Evolutionary conservation across 2,113 vertebrate species (phyloP), one percentile per base, ranked within the genome.

Genomic region (Indri indri): DNA sequence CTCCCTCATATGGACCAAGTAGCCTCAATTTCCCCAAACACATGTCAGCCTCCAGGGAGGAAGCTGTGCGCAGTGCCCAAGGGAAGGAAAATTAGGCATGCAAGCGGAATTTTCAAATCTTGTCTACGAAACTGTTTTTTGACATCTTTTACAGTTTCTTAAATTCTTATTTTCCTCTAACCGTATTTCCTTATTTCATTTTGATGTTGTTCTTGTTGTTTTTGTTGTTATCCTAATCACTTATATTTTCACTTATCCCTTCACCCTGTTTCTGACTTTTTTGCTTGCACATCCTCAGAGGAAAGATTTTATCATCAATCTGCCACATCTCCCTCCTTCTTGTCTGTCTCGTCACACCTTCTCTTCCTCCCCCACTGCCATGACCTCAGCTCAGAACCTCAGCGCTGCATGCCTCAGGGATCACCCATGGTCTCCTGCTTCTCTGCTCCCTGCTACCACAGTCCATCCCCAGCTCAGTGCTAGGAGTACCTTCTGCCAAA

Each of bases 11-110:
- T 47, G 14, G 23, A 47, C 77, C 34, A 54, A 61, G 50, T 50
- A n/a, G 30, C 12, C 4, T 8, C 32, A 52, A 45, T 16, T 71
- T 77, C 54, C 20, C 13, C 70, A 30, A 42, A 45, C 20, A 2
- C 2, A 4, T 34, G 16, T 82, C 37, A 73, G 70, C 54, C 70
- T 80, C 71, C 59, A 63, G 70, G 63, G 34, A 32, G 77, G 63
- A 30, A 32, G 77, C 17, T 3, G 8, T 5, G 6, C 17, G 4
- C 0, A 1, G 3, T 40, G 8, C 4, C 54, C 32, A 63, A 13
- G 34, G 42, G 50, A 59, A n/a, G 40, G 14, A 45, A 74, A 47
- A 54, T 6, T 34, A 25, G 23, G 9, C 0, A 20, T 27, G 74
- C 90, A 71, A 87, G 52, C 16, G 10, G 57, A 50, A 5, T 37